Evolutionary conservation across 2,113 vertebrate genomes (phyloP).

Genomic region (Cranoglanis bouderius): DNA sequence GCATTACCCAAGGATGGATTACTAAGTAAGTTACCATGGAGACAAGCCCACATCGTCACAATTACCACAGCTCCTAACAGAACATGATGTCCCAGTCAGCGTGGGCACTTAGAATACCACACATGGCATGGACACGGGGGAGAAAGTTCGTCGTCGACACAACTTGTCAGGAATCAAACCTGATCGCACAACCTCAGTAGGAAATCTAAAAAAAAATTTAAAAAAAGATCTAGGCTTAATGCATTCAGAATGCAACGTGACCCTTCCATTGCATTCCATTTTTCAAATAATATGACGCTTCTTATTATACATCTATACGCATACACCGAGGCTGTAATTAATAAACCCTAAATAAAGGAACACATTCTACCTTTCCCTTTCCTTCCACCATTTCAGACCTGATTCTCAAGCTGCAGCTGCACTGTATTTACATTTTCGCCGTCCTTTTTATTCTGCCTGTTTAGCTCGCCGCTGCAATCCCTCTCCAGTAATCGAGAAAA

Average conservation of each 20-base stretch:
- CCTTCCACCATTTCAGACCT: neutral
- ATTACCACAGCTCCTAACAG: conserved; percentile 7
- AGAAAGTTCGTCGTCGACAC: neutral
- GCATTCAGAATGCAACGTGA: neutral
- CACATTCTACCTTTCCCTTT: neutral
- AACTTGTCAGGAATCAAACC: neutral
- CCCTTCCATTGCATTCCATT: neutral
- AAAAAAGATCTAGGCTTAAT: no score
- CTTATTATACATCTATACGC: neutral
- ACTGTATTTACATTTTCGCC: neutral
- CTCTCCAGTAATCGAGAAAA: conserved; percentile 28
- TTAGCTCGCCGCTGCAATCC: neutral
- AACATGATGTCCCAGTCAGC: conserved; percentile 38
- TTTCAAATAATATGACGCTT: neutral
- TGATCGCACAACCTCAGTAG: neutral
- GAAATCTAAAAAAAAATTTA: neutral
- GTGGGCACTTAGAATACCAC: conserved; percentile 37
- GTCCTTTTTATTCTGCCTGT: conserved; percentile 4
- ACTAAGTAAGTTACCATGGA: conserved; percentile 45
- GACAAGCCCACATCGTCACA: conserved; percentile 43
- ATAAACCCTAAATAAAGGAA: neutral
- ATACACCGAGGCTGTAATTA: neutral
- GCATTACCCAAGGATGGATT: conserved; percentile 43
- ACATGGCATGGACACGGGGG: neutral
- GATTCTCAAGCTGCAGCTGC: neutral